A percentile compares a stretch with the other conserved stretches of the same genome.
Conservation (phyloP, 2,888 invertebrate species). For the Agrochola lota region DNA sequence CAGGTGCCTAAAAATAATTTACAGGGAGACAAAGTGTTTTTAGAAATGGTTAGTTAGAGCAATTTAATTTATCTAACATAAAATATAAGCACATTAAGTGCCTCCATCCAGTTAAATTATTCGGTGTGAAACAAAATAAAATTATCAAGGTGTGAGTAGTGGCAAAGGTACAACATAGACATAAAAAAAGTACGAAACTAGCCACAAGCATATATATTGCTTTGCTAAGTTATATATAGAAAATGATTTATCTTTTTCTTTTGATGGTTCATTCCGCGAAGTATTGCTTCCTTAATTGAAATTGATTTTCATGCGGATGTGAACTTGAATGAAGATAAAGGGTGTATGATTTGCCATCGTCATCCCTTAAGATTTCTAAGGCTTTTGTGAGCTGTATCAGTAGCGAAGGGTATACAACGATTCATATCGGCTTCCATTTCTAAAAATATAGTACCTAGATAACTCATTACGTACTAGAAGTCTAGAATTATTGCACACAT, state of each 20-base stretch:
- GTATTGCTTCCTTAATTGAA: conserved; percentile 11
- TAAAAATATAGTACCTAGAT: neutral
- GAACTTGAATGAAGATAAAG: conserved; percentile 4
- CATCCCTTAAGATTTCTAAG: neutral
- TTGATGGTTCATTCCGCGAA: neutral
- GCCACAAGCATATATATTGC: neutral
- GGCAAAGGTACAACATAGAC: neutral
- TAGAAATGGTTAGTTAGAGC: neutral
- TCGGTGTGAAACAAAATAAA: neutral
- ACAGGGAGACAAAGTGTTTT: neutral
- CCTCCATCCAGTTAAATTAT: neutral
- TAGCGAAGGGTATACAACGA: neutral
- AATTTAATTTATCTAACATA: neutral
- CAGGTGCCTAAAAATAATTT: neutral
- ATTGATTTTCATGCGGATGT: conserved; percentile 17
- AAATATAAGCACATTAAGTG: neutral
- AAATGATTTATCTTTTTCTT: conserved; percentile 27
- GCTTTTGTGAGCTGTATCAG: neutral
- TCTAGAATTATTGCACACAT: neutral
- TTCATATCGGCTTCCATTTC: neutral
- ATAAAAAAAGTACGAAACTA: neutral
- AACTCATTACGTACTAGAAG: neutral
- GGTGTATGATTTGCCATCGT: neutral
- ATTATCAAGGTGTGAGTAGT: too few species aligned
- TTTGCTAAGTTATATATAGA: neutral